Conservation (phyloP, 1,140 invertebrate genomes). For the Caerostris extrusa region DNA sequence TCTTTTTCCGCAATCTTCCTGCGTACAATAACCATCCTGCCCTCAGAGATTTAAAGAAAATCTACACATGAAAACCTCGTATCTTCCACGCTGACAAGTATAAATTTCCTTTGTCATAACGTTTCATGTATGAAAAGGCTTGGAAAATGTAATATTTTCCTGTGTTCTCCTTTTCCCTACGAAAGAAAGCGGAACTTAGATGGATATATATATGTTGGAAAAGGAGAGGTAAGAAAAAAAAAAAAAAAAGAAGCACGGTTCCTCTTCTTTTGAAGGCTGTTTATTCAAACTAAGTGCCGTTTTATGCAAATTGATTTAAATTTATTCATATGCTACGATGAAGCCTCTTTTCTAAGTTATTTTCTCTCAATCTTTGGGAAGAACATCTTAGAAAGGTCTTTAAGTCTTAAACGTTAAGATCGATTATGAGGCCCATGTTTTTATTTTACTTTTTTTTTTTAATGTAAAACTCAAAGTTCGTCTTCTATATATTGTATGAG, state of each 20-base stretch:
- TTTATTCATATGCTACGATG: constrained; percentile 61
- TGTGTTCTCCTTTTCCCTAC: constrained; percentile 18
- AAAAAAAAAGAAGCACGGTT: not conserved
- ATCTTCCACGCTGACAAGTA: constrained; percentile 72
- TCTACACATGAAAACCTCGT: constrained; percentile 57
- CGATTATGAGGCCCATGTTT: constrained; percentile 42
- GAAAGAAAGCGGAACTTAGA: constrained; percentile 43
- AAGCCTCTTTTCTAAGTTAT: constrained; percentile 41
- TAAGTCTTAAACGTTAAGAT: constrained; percentile 72
- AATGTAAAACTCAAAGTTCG: constrained; percentile 21
- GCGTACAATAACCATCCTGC: constrained; percentile 40
- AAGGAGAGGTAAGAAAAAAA: constrained; percentile 3
- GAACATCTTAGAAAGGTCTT: constrained; percentile 63
- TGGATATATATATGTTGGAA: not conserved
- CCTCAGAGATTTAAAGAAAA: constrained; percentile 27
- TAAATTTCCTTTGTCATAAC: constrained; percentile 74
- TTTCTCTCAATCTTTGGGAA: constrained; percentile 66
- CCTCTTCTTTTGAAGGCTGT: constrained; percentile 24
- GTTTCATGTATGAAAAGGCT: constrained; percentile 69
- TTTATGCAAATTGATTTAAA: constrained; percentile 77
- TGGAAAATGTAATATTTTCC: constrained; percentile 69
- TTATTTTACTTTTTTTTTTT: constrained; percentile 37
- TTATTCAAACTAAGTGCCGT: constrained; percentile 73
- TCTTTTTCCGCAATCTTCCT: constrained; percentile 32
- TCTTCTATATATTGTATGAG: not conserved